Evolutionary conservation across 2,888 invertebrate species (phyloP), one percentile per base, ranked within the genome.

Genomic region (Mesorhabditis belari): DNA sequence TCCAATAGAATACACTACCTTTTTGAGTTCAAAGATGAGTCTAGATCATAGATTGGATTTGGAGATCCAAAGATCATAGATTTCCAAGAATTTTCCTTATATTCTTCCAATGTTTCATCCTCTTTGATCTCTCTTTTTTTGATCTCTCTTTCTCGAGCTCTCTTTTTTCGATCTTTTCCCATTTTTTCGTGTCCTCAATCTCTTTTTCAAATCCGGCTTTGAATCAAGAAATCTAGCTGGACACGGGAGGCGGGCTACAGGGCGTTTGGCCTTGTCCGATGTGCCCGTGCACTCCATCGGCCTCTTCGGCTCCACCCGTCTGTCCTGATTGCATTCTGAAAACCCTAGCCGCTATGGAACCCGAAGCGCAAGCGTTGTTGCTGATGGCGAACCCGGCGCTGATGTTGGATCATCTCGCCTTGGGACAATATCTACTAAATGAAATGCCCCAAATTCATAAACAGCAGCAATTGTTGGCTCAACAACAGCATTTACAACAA

Each of bases 401-500:
- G 44, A 35, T 35, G 44, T 2, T 35, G 12, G 44, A 35, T 35
- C 44, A 35, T 17, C 12, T 35, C 12, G 44, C 44, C 2, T n/a
- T 35, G 12, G n/a, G 44, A 9, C 44, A 35, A 35, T 35, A 35
- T n/a, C 44, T 35, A n/a, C 2, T 35, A n/a, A n/a, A 9, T n/a
- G 44, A 55, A 49, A 49, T 19, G 27, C 62, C 25, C 28, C 21
- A 12, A 25, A 44, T 26, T 28, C 35, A 23, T 44, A 53, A 57
- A 24, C 17, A 23, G 24, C 49, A n/a, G 5, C 53, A 19, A 52
- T 52, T 17, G 4, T 51, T 29, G 59, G 24, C n/a, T 12, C 55
- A 26, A n/a, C 23, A 29, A 59, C 60, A 3, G 23, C 58, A 21
- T 27, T 52, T 24, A 49, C 27, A 49, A 56, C 19, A n/a, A n/a